Percentiles rank a stretch among this genome's conserved stretches.
Evolutionary conservation across 1,140 invertebrate species (phyloP).

Genomic region (Episyrphus balteatus): DNA sequence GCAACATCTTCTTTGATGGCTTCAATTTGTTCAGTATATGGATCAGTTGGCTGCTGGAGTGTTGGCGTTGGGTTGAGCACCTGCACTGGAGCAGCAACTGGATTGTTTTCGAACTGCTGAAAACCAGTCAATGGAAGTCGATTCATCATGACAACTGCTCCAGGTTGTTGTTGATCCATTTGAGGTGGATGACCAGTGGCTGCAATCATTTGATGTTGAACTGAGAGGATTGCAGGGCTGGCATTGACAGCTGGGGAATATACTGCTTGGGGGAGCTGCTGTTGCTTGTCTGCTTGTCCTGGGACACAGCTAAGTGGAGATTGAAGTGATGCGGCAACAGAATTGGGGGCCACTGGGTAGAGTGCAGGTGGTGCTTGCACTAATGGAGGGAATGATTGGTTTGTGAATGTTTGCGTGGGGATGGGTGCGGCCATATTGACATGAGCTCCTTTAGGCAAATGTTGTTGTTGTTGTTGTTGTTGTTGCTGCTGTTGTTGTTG

Average conservation of each 20-base stretch:
- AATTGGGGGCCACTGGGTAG: neutral
- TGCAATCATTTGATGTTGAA: neutral
- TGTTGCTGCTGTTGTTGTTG: slow-evolving; percentile 24
- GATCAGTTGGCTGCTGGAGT: neutral
- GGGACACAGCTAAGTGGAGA: slow-evolving; percentile 6
- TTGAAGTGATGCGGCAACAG: neutral
- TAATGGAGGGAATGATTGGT: slow-evolving; percentile 53
- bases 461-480: slow-evolving; percentile 6
- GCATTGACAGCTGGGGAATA: slow-evolving; percentile 1
- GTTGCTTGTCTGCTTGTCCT: neutral
- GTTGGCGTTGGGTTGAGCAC: neutral
- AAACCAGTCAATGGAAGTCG: neutral
- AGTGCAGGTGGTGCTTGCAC: slow-evolving; percentile 11
- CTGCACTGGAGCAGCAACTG: neutral
- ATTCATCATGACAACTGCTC: neutral
- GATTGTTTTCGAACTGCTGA: neutral
- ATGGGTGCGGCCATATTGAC: slow-evolving; percentile 36
- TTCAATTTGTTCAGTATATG: too few relatives aligned
- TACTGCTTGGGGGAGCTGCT: neutral
- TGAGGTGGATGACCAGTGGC: neutral
- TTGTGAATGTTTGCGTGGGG: slow-evolving; percentile 66
- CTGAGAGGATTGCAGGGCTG: neutral
- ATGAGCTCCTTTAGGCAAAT: neutral
- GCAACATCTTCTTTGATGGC: neutral
- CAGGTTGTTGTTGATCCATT: neutral